phyloP scores from a whole-genome alignment of 2,888 invertebrate genomes.

The Diadromus collaris region DNA sequence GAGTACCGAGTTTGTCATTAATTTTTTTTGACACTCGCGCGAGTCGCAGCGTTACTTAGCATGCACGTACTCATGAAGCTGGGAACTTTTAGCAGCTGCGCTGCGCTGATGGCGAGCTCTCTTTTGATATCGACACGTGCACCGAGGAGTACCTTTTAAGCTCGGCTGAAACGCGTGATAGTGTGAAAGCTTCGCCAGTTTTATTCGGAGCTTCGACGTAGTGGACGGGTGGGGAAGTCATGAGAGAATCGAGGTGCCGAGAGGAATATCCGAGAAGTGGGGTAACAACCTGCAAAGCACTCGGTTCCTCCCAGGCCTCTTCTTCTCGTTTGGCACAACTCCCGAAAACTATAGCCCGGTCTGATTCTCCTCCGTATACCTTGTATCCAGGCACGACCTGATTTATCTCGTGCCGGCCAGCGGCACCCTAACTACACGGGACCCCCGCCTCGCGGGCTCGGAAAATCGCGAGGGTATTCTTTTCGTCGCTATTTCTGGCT shows the following conservation, averaged over 20 bases:
- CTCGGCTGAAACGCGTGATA: slow-evolving; percentile 52
- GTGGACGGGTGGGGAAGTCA: slow-evolving; percentile 2
- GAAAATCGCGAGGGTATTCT: slow-evolving; percentile 10
- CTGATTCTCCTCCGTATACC: slow-evolving; percentile 49
- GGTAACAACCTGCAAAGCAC: slow-evolving; percentile 53
- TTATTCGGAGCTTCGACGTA: slow-evolving; percentile 48
- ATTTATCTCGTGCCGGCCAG: slow-evolving; percentile 44
- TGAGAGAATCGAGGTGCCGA: slow-evolving; percentile 30
- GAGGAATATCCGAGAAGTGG: slow-evolving; percentile 47
- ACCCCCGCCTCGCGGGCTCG: not conserved
- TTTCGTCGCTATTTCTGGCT: slow-evolving; percentile 9
- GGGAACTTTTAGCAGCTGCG: slow-evolving; percentile 55
- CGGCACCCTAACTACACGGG: not conserved
- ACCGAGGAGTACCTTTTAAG: slow-evolving; percentile 57
- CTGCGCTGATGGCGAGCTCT: slow-evolving; percentile 43
- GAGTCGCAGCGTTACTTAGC: slow-evolving; percentile 32
- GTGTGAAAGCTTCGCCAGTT: slow-evolving; percentile 58
- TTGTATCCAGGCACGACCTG: slow-evolving; percentile 44
- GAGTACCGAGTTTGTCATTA: not conserved
- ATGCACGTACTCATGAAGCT: slow-evolving; percentile 28
- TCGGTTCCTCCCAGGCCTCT: slow-evolving; percentile 45
- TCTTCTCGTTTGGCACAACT: slow-evolving; percentile 53
- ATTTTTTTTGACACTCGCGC: not conserved
- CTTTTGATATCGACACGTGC: slow-evolving; percentile 60
- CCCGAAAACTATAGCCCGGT: slow-evolving; percentile 53